Conservation (phyloP, 2,888 invertebrate species). For the Bellardia pandia region DNA sequence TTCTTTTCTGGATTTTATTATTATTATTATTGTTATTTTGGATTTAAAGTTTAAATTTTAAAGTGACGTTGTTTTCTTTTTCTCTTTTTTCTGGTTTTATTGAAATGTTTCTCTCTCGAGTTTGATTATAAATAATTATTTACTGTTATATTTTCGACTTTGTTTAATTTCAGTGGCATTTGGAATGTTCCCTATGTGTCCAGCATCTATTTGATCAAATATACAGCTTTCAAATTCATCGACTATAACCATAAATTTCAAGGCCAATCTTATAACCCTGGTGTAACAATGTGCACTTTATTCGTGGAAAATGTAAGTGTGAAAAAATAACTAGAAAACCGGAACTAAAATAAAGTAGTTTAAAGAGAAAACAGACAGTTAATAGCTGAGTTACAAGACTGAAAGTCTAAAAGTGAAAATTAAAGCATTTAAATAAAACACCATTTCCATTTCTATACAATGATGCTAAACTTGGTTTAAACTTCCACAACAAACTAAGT, state of each 20-base stretch:
- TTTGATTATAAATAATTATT: constrained; percentile 33
- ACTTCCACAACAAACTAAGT: neutral
- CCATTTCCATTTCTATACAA: neutral
- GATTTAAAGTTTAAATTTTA: no score
- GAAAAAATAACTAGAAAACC: neutral
- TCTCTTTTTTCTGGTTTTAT: constrained; percentile 58
- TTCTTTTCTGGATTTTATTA: constrained; percentile 23
- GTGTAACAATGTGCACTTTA: constrained; percentile 94
- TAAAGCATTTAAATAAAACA: neutral
- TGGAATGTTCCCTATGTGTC: constrained; percentile 98
- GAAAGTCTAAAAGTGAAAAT: neutral
- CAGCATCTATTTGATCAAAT: constrained; percentile 92
- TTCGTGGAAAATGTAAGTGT: constrained; percentile 86
- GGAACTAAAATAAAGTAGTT: constrained; percentile 1
- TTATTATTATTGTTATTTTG: constrained; percentile 50
- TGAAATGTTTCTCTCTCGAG: constrained; percentile 61
- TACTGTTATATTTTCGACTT: constrained; percentile 48
- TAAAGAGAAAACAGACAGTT: neutral
- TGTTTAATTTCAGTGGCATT: constrained; percentile 89
- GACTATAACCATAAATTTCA: constrained; percentile 87
- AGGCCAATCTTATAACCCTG: constrained; percentile 92
- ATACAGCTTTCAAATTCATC: constrained; percentile 86
- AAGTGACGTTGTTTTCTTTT: constrained; percentile 34
- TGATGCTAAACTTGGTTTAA: constrained; percentile 1
- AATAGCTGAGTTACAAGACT: neutral